A percentile compares a stretch with the other conserved stretches of the same genome.
phyloP scores from a whole-genome alignment of 2,797 vertebrate species.

The Spinus pinus region DNA sequence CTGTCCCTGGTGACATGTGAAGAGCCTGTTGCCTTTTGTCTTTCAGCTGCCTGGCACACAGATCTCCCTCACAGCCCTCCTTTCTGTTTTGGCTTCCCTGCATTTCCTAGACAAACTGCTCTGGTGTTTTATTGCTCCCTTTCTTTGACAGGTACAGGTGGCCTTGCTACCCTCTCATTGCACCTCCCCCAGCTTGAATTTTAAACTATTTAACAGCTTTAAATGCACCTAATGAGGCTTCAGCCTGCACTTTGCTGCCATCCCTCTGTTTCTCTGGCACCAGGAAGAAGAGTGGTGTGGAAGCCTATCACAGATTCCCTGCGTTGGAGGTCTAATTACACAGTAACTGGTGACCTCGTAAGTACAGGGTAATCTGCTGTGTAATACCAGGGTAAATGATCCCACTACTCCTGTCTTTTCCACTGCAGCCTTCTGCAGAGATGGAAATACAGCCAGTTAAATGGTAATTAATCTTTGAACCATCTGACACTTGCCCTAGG shows the following conservation, averaged over 20 bases:
- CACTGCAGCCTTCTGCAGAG: constrained; percentile 8
- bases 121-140: accelerated
- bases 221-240: constrained; percentile 27
- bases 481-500: neutral
- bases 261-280: constrained; percentile 22
- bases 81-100: neutral
- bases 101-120: neutral
- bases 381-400: constrained; percentile 8
- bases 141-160: neutral
- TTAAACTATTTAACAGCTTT: constrained; percentile 32
- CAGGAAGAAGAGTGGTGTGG: neutral
- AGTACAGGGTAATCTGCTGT: constrained; percentile 13
- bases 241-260: neutral
- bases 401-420: constrained; percentile 22
- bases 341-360: neutral
- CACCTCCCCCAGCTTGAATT: constrained; percentile 5
- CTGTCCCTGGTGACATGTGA: neutral
- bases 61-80: neutral
- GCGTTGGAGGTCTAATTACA: constrained; percentile 17
- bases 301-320: neutral
- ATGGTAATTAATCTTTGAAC: constrained; percentile 45
- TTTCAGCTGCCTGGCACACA: accelerated
- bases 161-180: neutral
- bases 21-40: neutral
- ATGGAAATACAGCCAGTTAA: neutral